These are phyloP conservation scores for Escarpia spicata DNA, from an alignment of 2,888 invertebrate genomes.

Conservation along the genomic window DNA sequence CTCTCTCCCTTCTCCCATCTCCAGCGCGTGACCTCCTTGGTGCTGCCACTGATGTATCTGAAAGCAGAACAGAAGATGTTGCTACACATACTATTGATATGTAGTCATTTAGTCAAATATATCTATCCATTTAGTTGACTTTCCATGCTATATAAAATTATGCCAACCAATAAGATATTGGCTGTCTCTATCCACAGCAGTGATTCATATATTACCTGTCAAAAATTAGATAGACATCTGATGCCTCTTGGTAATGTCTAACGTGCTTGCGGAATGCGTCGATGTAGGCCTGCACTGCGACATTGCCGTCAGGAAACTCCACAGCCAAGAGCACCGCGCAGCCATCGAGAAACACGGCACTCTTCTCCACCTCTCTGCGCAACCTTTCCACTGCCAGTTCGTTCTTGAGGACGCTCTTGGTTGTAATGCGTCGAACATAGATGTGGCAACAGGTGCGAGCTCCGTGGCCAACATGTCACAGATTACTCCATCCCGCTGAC, in stretches of 20 bases:
- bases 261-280: constrained; percentile 21
- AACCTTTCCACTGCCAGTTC: constrained; percentile 20
- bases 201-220: background rate
- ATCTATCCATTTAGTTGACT: no score
- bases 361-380: background rate
- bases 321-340: background rate
- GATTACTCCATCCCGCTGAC: background rate
- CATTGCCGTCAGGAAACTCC: constrained; percentile 14
- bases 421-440: constrained; percentile 22
- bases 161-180: no score
- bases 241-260: constrained; percentile 18
- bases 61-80: no score
- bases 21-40: no score
- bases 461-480: constrained; percentile 21
- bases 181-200: no score
- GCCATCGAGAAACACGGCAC: constrained; percentile 22
- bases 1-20: no score
- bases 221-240: constrained; percentile 19
- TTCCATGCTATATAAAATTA: no score
- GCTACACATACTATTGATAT: no score
- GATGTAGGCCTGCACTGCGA: constrained; percentile 8
- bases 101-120: no score
- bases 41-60: no score
- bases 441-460: constrained; percentile 14
- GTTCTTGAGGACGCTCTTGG: background rate